Evolutionary conservation across 2,113 vertebrate species (phyloP).

Genomic region (Neolamprologus sp.): DNA sequence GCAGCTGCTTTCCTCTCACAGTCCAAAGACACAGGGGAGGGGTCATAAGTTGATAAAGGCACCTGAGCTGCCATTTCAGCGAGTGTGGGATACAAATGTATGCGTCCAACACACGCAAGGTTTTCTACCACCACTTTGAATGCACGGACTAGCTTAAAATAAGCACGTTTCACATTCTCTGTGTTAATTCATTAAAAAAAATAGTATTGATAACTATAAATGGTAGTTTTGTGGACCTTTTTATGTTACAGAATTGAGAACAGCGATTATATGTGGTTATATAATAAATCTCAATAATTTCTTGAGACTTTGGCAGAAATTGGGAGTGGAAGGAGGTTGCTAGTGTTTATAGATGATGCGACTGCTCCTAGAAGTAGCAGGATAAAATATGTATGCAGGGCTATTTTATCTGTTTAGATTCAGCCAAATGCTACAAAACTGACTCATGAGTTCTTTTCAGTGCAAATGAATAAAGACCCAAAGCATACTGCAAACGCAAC

Average conservation of each 20-base stretch:
- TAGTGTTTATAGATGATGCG: neutral
- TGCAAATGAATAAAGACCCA: neutral
- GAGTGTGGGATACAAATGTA: neutral
- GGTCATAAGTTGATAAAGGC: neutral
- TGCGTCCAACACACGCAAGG: neutral
- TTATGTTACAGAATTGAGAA: neutral
- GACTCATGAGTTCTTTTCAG: neutral
- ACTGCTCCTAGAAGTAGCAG: neutral
- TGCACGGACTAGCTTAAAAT: neutral
- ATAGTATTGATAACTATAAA: neutral
- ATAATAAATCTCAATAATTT: neutral
- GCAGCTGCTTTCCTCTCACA: neutral
- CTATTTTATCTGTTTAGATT: neutral
- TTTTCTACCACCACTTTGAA: neutral
- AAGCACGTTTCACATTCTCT: neutral
- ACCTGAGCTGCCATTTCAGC: neutral
- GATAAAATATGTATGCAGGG: neutral
- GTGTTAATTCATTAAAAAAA: neutral
- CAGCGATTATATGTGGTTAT: neutral
- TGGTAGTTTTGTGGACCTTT: neutral
- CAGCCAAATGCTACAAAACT: neutral
- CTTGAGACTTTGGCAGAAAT: neutral
- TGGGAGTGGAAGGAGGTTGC: neutral
- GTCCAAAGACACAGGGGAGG: neutral
- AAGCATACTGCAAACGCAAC: neutral